Conservation (phyloP, 2,797 vertebrate species). For the Phyllotis vaccarum region DNA sequence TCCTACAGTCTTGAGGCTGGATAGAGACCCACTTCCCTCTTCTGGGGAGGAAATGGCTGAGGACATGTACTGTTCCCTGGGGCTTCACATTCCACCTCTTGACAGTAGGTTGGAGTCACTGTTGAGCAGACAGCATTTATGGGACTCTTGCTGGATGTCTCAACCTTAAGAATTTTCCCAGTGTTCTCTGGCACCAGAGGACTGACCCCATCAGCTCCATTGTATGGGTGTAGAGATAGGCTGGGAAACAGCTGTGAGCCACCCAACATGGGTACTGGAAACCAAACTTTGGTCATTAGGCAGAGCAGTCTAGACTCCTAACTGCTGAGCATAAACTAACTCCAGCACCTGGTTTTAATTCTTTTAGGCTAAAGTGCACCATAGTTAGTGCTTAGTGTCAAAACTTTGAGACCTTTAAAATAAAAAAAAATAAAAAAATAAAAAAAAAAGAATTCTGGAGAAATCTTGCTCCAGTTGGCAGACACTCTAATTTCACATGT, state of each 20-base stretch:
- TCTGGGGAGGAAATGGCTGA: slow-evolving; percentile 28
- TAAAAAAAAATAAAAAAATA: not conserved
- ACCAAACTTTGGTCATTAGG: not conserved
- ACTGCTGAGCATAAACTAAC: not conserved
- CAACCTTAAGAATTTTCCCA: not conserved
- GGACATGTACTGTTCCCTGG: not conserved
- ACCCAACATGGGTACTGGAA: not conserved
- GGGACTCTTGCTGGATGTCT: not conserved
- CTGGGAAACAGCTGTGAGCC: not conserved
- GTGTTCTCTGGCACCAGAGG: not conserved
- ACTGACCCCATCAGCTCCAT: not conserved
- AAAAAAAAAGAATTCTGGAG: no score
- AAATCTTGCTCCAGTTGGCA: not conserved
- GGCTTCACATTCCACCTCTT: not conserved
- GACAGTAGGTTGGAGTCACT: no score
- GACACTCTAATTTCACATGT: not conserved
- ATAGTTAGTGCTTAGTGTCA: not conserved
- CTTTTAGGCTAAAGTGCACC: not conserved
- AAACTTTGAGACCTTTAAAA: slow-evolving; percentile 10
- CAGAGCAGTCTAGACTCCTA: not conserved
- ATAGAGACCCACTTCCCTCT: slow-evolving; percentile 21
- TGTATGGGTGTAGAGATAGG: not conserved
- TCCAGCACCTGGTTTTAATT: slow-evolving; percentile 37
- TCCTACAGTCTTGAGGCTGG: slow-evolving; percentile 72
- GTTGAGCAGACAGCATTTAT: not conserved